A percentile compares a stretch with the other conserved stretches of the same genome.
Evolutionary conservation across 2,797 vertebrate genomes (phyloP).

Genomic region (Coregonus ussuriensis): DNA sequence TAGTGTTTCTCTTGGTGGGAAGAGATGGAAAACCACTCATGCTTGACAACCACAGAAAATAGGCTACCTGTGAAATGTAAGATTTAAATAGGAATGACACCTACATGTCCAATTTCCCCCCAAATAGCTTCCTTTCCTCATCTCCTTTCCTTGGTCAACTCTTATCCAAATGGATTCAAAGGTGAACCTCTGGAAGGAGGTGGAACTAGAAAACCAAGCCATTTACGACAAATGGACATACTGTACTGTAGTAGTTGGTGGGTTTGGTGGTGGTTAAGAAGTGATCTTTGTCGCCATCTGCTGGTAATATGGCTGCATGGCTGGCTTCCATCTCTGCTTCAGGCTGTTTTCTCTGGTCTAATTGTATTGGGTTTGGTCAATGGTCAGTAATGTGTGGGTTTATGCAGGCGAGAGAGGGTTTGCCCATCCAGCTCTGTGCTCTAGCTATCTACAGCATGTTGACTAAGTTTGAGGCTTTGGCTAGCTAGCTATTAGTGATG

Average conservation of each 20-base stretch:
- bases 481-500: constrained; percentile 58
- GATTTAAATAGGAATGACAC: not conserved
- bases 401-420: not conserved
- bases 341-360: constrained; percentile 17
- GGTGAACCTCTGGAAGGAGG: not conserved
- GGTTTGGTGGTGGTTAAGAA: constrained; percentile 2
- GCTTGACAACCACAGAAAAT: constrained; percentile 5
- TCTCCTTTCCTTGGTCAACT: constrained; percentile 54
- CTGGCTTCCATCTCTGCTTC: constrained; percentile 26
- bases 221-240: not conserved
- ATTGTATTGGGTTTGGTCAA: constrained; percentile 18
- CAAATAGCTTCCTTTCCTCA: not conserved
- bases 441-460: constrained; percentile 59
- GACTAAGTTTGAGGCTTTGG: constrained; percentile 56
- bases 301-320: constrained; percentile 28
- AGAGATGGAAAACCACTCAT: constrained; percentile 18
- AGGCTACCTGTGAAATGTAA: not conserved
- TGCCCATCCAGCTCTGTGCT: constrained; percentile 39
- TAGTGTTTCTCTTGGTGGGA: constrained; percentile 12
- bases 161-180: not conserved
- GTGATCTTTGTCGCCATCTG: constrained; percentile 18
- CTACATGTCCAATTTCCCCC: not conserved
- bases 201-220: not conserved
- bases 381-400: not conserved
- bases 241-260: not conserved